Conservation (phyloP, 2,113 vertebrate species). For the Girardinichthys multiradiatus region DNA sequence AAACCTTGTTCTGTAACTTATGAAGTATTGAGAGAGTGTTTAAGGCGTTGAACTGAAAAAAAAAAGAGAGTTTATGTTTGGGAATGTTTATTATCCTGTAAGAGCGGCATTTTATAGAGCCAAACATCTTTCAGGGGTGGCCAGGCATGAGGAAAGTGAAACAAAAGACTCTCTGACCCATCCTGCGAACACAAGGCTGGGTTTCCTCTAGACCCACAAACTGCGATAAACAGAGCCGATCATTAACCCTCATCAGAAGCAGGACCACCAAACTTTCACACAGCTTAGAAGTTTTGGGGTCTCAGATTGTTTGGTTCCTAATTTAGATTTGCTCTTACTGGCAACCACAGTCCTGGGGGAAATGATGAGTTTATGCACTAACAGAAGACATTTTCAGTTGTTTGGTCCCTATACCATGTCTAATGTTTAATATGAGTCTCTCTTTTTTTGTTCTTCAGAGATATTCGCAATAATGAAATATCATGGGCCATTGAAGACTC, state of each 20-base stretch:
- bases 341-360: constrained; percentile 6
- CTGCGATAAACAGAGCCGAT: constrained; percentile 57
- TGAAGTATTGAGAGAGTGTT: constrained; percentile 21
- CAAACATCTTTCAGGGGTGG: constrained; percentile 65
- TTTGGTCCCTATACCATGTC: neutral
- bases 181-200: constrained; percentile 58
- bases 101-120: constrained; percentile 59
- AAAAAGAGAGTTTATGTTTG: constrained; percentile 53
- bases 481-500: constrained; percentile 99
- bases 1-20: constrained; percentile 2
- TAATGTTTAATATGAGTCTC: constrained; percentile 10
- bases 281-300: constrained; percentile 21
- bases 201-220: constrained; percentile 41
- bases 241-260: constrained; percentile 51
- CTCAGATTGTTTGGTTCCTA: constrained; percentile 37
- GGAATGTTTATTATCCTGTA: constrained; percentile 52
- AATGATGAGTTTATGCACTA: constrained; percentile 7
- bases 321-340: constrained; percentile 14
- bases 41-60: constrained; percentile 30
- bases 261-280: constrained; percentile 43
- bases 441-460: constrained; percentile 82
- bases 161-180: constrained; percentile 61
- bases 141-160: constrained; percentile 69
- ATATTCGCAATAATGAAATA: constrained; percentile 95
- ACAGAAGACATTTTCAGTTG: neutral